phyloP scores from a whole-genome alignment of 2,113 vertebrate species.

The Proteles cristata region DNA sequence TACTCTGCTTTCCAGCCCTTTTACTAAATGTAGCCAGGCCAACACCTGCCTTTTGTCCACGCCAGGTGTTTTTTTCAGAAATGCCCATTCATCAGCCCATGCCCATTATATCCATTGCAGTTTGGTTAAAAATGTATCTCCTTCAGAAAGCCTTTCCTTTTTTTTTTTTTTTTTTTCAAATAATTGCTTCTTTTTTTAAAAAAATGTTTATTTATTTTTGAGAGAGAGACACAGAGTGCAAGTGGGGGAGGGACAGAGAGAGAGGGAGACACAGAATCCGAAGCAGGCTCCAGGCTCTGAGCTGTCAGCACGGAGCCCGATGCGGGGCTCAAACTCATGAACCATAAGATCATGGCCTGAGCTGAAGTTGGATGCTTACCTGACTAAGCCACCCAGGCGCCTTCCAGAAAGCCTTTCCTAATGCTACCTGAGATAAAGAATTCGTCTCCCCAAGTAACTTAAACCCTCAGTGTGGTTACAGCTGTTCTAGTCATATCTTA shows the following conservation, averaged over 20 bases:
- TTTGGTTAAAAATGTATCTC: neutral
- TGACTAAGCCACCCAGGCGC: no score
- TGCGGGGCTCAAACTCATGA: no score
- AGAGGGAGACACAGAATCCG: no score
- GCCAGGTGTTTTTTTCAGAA: neutral
- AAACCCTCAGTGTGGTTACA: neutral
- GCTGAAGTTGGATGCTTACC: no score
- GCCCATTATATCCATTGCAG: neutral
- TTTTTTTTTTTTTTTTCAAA: no score
- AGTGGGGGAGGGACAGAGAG: no score
- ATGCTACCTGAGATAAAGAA: neutral
- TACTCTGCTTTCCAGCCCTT: neutral
- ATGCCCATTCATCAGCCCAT: neutral
- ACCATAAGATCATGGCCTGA: no score
- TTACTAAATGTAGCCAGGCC: neutral
- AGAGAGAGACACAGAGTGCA: no score
- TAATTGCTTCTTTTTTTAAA: no score
- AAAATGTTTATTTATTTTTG: no score
- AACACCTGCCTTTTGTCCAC: neutral
- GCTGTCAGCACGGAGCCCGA: no score
- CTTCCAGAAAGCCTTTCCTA: neutral
- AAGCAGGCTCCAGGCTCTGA: no score
- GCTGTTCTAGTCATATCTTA: neutral
- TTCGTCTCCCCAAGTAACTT: neutral
- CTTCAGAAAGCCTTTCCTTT: conserved; percentile 12